Percentiles rank a stretch among this genome's conserved stretches.
These are phyloP conservation scores for Campoletis sonorensis DNA, from an alignment of 1,140 invertebrate genomes.

Conservation along the genomic window DNA sequence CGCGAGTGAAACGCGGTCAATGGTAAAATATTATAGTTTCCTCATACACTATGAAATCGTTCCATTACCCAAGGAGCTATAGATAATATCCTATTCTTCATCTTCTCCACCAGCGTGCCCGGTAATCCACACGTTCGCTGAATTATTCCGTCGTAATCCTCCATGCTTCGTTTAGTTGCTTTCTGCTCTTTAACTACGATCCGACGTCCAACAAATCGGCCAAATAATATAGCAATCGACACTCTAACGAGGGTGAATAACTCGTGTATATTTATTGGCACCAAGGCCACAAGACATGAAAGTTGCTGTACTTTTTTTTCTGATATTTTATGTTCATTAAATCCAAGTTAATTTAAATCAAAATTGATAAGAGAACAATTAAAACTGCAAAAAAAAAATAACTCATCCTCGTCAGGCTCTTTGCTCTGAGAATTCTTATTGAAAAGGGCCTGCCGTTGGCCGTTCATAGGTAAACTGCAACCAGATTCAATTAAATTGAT, in stretches of 20 bases:
- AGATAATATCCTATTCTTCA: background rate
- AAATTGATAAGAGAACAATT: too few species aligned
- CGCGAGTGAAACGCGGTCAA: slow-evolving; percentile 44
- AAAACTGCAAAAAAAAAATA: too few species aligned
- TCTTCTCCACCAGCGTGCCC: background rate
- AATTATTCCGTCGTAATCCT: background rate
- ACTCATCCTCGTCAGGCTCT: too few species aligned
- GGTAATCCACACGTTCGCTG: background rate
- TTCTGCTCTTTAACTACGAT: background rate
- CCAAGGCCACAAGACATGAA: background rate
- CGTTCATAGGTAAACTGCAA: too few species aligned
- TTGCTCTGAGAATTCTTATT: too few species aligned
- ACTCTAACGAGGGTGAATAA: background rate
- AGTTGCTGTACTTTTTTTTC: too few species aligned
- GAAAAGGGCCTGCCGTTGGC: too few species aligned
- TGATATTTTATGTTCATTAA: too few species aligned
- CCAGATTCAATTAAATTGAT: background rate
- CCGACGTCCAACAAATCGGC: background rate
- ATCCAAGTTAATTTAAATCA: too few species aligned
- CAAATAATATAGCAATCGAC: background rate
- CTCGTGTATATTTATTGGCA: background rate
- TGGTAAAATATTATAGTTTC: slow-evolving; percentile 33
- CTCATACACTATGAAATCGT: slow-evolving; percentile 12
- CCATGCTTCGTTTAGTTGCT: background rate
- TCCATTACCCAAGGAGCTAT: background rate